Evolutionary conservation across 2,113 vertebrate genomes (phyloP), one percentile per base, ranked within the genome.

Genomic region (Ia io): DNA sequence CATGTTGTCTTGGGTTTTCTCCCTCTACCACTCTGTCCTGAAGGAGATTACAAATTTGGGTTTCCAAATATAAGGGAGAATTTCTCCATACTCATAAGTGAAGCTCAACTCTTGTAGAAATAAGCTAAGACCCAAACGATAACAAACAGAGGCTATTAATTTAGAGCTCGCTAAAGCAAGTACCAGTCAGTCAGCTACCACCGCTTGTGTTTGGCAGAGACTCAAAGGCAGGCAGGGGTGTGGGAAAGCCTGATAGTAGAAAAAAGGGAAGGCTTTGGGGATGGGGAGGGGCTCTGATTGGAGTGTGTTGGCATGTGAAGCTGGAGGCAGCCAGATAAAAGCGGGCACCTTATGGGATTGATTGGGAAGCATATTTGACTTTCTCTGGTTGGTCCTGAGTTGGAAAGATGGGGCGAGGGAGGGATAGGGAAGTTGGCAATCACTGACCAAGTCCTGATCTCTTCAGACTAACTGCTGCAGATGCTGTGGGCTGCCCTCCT

Each of bases 1-100:
- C 18, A 37, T 37, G 37, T 47, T 67, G 28, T 37, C 61, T 88
- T 61, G 20, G 18, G 49, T 23, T 18, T 3, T 69, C 9, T n/a
- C 35, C 44, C 18, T 73, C 5, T 1, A 2, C 22, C 16, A 17
- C 2, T n/a, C 10, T 35, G 1, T 71, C 9, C 35, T 28, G 8
- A 59, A 11, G 9, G 25, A 44, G 4, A n/a, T 49, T 6, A 22
- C 4, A 22, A 49, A 23, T n/a, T 16, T 70, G 51, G 22, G n/a
- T 71, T 92, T 94, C 92, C 77, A 73, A 90, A 90, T 84, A 56
- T 78, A 78, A 71, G 22, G 6, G 17, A 93, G n/a, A 56, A 37
- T 84, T 44, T 93, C n/a, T 61, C 76, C 59, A 40, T 47, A 42
- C 47, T 37, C 49, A 53, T 71, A 92, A 95, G 49, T 88, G 30